Percentiles rank a stretch among this genome's conserved stretches.
Evolutionary conservation across 2,888 invertebrate species (phyloP).

Genomic region (Chymomyza fuscimana): DNA sequence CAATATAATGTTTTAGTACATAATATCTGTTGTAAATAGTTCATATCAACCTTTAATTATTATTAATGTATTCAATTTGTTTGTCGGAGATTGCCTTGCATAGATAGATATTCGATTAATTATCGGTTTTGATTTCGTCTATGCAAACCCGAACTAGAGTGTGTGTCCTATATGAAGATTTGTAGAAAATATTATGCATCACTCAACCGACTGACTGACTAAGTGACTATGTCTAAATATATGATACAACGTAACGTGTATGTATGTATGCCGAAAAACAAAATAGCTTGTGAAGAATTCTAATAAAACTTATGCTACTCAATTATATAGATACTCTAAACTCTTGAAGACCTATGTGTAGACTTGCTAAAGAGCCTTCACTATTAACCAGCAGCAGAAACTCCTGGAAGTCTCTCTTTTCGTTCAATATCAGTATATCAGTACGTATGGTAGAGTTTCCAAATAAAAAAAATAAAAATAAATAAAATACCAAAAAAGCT

Average conservation of each 20-base stretch:
- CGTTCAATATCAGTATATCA: conserved; percentile 4
- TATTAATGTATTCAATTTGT: conserved; percentile 16
- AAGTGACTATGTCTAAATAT: background rate
- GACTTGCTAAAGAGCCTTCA: background rate
- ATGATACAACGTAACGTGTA: background rate
- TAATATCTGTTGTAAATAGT: conserved; percentile 73
- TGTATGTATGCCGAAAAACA: background rate
- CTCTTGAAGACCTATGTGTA: background rate
- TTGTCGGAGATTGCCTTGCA: background rate
- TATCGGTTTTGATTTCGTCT: background rate
- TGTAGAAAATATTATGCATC: too few relatives aligned
- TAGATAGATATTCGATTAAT: background rate
- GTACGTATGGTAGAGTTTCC: background rate
- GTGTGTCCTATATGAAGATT: background rate
- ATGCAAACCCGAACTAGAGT: background rate
- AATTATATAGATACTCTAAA: background rate
- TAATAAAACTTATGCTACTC: background rate
- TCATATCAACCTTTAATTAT: conserved; percentile 75
- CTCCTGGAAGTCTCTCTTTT: background rate
- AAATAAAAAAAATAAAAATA: background rate
- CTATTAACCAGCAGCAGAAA: too few relatives aligned
- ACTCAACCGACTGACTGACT: too few relatives aligned
- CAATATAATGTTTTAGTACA: conserved; percentile 29
- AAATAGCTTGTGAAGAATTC: background rate
- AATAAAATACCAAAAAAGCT: too few relatives aligned